phyloP scores from a whole-genome alignment of 2,797 vertebrate species.

The Pelodytes ibericus region DNA sequence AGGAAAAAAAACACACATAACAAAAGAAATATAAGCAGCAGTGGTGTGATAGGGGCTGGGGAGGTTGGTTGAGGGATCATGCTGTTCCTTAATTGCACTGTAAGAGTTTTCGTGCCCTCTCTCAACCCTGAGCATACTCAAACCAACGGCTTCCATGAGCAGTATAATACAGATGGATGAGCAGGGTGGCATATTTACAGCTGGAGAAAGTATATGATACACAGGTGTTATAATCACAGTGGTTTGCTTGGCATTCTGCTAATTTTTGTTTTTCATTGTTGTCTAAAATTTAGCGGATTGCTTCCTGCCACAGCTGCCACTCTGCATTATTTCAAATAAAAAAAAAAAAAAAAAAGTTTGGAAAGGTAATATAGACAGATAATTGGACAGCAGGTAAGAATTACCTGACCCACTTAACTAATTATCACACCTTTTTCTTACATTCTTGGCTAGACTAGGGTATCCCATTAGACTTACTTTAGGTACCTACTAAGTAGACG shows the following conservation, averaged over 20 bases:
- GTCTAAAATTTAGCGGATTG: conserved; percentile 28
- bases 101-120: conserved; percentile 62
- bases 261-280: conserved; percentile 43
- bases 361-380: conserved; percentile 40
- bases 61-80: conserved; percentile 39
- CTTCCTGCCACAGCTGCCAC: conserved; percentile 40
- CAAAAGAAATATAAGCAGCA: conserved; percentile 66
- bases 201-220: conserved; percentile 38
- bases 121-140: conserved; percentile 10
- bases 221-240: conserved; percentile 45
- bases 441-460: background rate
- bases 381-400: conserved; percentile 29
- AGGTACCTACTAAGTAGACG: no score
- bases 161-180: conserved; percentile 44
- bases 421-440: background rate
- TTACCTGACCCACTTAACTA: conserved; percentile 9
- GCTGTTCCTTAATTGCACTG: conserved; percentile 62
- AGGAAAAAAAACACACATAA: conserved; percentile 58
- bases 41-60: conserved; percentile 58
- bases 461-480: no score
- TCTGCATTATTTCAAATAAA: conserved; percentile 26
- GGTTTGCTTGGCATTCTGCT: conserved; percentile 32
- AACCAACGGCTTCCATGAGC: conserved; percentile 34
- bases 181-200: conserved; percentile 41
- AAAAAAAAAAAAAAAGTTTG: no score